Base-by-base conservation (phyloP, 2,888 invertebrate genomes). In the Altica lythri region DNA sequence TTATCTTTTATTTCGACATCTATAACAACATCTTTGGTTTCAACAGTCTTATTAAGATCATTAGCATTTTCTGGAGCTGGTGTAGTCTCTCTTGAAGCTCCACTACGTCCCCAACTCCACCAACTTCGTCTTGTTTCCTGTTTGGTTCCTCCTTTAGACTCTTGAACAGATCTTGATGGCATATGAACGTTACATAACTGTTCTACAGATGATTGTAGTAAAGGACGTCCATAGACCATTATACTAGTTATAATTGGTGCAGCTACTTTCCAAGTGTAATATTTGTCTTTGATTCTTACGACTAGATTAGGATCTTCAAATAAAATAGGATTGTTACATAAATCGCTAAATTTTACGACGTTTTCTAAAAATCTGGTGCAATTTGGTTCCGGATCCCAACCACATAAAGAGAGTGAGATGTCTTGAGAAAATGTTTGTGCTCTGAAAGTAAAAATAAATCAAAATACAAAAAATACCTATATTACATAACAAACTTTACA, bases 191-290 rank as follows among this genome's bases (percentile, higher is more conserved):
- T 72, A 53, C 73, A 71, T 40, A 77, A 60, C 57, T 77, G 76
- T 56, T 77, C 77, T 2, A 77, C 66, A 10, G 76, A 74, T 9
- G 74, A 71, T 73, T 84, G 84, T 54, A 95, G 89, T 67, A 97
- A 79, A 51, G 90, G 88, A 68, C 92, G 85, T 71, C 92, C 87
- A 80, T 90, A 97, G 64, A 90, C 87, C 60, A 92, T 84, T 62
- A 91, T 81, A 62, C 93, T 91, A 72, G 95, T 86, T 68, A 98
- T 84, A 72, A 95, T 86, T 34, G 96, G 93, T 55, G 90, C 90
- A 65, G 96, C 97, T 65, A 89, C 88, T 64, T 86, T 82, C 95
- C 95, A 96, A 69, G 89, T 91, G 80, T 92, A 89, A 77, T 88
- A 91, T 79, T 94, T 92, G 67, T 89, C 89, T 72, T 88, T 88